Percentiles rank a stretch among this genome's conserved stretches.
phyloP scores from a whole-genome alignment of 2,888 invertebrate genomes.

The Yponomeuta evonymella region DNA sequence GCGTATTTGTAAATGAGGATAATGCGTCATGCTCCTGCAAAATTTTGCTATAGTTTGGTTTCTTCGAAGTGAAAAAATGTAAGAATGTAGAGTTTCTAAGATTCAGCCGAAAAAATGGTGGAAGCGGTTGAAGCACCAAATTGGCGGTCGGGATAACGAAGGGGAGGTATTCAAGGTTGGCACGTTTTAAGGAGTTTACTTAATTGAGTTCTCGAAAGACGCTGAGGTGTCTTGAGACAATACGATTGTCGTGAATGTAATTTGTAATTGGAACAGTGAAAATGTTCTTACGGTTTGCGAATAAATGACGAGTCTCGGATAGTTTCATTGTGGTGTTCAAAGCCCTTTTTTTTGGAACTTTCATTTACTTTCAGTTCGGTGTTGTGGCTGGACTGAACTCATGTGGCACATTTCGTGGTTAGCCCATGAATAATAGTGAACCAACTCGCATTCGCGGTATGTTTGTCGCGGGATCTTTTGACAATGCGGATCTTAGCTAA shows the following conservation, averaged over 20 bases:
- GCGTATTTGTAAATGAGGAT: background rate
- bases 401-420: background rate
- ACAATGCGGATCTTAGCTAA: too few species aligned
- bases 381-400: background rate
- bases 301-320: background rate
- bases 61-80: background rate
- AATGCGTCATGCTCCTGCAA: background rate
- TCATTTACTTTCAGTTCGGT: background rate
- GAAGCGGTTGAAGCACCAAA: slow-evolving; percentile 37
- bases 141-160: slow-evolving; percentile 35
- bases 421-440: background rate
- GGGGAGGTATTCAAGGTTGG: slow-evolving; percentile 28
- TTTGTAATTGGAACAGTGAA: background rate
- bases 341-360: background rate
- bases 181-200: slow-evolving; percentile 38
- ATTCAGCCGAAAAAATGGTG: background rate
- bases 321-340: background rate
- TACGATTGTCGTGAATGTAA: slow-evolving; percentile 2
- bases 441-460: background rate
- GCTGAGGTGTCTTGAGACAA: slow-evolving; percentile 19
- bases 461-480: too few species aligned
- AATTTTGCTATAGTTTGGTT: background rate
- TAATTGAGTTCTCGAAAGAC: slow-evolving; percentile 46
- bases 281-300: background rate
- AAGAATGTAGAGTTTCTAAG: background rate